Conservation (phyloP, 2,113 vertebrate species). For the Zosterops japonicus region DNA sequence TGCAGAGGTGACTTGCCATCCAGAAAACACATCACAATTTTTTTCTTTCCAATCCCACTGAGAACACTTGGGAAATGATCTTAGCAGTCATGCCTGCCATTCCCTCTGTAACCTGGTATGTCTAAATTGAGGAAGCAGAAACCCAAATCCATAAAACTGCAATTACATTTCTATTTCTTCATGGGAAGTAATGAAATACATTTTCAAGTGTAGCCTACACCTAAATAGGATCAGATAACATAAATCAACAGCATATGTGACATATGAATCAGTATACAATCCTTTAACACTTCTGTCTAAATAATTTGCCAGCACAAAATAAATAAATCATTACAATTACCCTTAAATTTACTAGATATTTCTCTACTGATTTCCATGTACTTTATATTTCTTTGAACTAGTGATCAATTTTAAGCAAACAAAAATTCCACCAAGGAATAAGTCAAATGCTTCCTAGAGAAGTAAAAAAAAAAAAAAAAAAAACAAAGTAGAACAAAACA, state of each 20-base stretch:
- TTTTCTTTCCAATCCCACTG: neutral
- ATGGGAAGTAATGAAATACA: neutral
- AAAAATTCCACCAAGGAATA: neutral
- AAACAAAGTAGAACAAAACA: neutral
- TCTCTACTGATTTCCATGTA: neutral
- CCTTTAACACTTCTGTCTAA: neutral
- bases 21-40: neutral
- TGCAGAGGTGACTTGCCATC: neutral
- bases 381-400: neutral
- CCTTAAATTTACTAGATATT: neutral
- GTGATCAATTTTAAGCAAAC: neutral
- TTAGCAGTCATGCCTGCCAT: neutral
- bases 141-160: neutral
- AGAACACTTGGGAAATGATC: neutral
- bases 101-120: neutral
- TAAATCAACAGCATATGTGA: neutral
- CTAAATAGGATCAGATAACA: neutral
- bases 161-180: neutral
- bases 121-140: neutral
- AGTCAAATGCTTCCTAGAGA: neutral
- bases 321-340: neutral
- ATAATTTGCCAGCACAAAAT: neutral
- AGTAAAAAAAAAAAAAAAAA: neutral
- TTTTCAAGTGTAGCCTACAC: neutral
- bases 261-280: neutral